Evolutionary conservation across 2,888 invertebrate genomes (phyloP), one percentile per base, ranked within the genome.

Genomic region (Pediacus dermestoides): DNA sequence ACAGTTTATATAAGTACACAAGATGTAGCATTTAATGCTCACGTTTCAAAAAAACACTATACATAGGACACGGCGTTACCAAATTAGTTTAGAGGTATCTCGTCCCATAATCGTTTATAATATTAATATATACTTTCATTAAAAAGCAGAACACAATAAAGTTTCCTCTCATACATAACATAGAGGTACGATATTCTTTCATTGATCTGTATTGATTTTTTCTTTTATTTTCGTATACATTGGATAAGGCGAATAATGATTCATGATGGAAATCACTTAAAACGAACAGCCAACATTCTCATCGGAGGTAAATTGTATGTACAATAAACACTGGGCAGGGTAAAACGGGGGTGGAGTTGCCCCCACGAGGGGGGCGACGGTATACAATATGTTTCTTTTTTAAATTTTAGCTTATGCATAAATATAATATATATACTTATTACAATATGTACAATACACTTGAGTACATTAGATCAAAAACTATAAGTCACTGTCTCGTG

Each of bases 211-310:
- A 62, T 63, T 63, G 58, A 60, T 63, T 67, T 57, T 51, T 32
- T 35, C 30, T 30, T 37, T 21, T 33, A 35, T 37, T 38, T 72
- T 79, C 80, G 80, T 80, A 80, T 80, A 80, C 80, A 77, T 79
- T 76, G 76, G 74, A 74, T 80, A 80, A 80, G 80, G 80, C 80
- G 75, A 70, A 66, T 68, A 70, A 70, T 68, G 65, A 65, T 67
- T 67, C 63, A 62, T 67, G 70, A 66, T 70, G 69, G 68, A 68
- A 69, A 70, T 70, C 70, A 70, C 68, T 68, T 68, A 57, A 68
- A 70, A 68, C 64, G 67, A 68, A 69, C 70, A 70, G 70, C 70
- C 70, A 69, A 69, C 66, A 68, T 67, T 67, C 61, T 67, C 55
- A 60, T 63, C 61, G 66, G 67, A 68, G 67, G 67, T 69, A 67